These are phyloP conservation scores for Parnassius orleans DNA, from an alignment of 2,888 invertebrate species.

Conservation along the genomic window DNA sequence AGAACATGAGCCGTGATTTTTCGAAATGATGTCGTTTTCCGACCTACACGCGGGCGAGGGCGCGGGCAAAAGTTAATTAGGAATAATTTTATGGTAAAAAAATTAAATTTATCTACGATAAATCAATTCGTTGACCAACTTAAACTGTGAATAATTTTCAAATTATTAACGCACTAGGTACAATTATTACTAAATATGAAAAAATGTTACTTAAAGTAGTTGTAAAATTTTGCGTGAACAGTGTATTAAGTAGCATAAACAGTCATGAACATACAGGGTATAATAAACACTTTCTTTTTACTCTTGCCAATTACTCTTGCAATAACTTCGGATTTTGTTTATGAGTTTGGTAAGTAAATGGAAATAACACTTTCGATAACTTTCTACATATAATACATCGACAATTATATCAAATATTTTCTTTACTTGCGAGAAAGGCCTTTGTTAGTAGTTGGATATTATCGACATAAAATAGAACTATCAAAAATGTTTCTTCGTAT, in stretches of 20 bases:
- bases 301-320: constrained; percentile 8
- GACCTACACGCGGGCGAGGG: no score
- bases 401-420: no score
- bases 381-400: no score
- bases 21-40: no score
- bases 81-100: no score
- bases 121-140: constrained; percentile 21
- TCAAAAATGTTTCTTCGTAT: no score
- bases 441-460: no score
- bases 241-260: neutral
- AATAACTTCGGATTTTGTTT: constrained; percentile 20
- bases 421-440: no score
- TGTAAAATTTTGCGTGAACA: neutral
- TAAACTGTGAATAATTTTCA: constrained; percentile 18
- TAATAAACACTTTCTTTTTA: constrained; percentile 10
- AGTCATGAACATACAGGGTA: constrained; percentile 14
- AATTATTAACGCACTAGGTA: constrained; percentile 5
- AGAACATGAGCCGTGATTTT: no score
- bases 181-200: neutral
- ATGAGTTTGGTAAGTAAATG: constrained; percentile 22
- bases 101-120: neutral
- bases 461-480: no score
- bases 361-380: no score
- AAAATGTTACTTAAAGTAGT: neutral
- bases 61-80: no score